phyloP scores from a whole-genome alignment of 2,888 invertebrate genomes.

The Sinotaia quadrata region DNA sequence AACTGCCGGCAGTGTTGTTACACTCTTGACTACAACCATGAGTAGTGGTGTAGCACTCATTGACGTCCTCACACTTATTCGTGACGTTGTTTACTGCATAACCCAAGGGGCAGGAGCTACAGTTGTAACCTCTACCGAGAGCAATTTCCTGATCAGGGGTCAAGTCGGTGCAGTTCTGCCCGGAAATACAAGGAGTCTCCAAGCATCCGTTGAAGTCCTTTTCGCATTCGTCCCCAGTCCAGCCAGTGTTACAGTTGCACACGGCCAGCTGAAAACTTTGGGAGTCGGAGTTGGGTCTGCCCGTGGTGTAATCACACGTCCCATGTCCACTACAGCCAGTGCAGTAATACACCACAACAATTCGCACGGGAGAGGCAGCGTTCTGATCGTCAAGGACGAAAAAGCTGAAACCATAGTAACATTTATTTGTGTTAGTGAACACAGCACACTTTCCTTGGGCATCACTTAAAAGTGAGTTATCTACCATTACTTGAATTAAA shows the following conservation, averaged over 20 bases:
- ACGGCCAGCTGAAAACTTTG: constrained; percentile 25
- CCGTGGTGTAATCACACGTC: constrained; percentile 26
- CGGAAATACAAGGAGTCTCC: constrained; percentile 34
- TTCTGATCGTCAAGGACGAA: constrained; percentile 13
- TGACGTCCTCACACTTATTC: constrained; percentile 25
- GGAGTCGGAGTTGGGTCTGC: not conserved
- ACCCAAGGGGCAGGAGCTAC: constrained; percentile 26
- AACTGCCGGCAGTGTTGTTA: constrained; percentile 4
- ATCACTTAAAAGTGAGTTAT: no score
- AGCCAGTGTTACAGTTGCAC: constrained; percentile 36
- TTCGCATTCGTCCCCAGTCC: constrained; percentile 32
- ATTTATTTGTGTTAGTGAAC: no score
- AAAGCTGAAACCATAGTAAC: constrained; percentile 17
- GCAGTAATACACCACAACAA: constrained; percentile 38
- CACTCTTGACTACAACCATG: not conserved
- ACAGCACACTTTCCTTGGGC: no score
- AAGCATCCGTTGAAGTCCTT: constrained; percentile 40
- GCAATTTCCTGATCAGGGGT: constrained; percentile 17
- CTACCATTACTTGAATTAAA: no score
- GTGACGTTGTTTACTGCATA: constrained; percentile 7
- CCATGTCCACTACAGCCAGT: constrained; percentile 42
- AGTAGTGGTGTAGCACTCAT: constrained; percentile 4
- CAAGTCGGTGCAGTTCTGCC: constrained; percentile 38
- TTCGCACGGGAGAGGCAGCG: constrained; percentile 4
- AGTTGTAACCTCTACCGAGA: constrained; percentile 18